Conservation (phyloP, 2,888 invertebrate species). For the Sclerodermus sp. region DNA sequence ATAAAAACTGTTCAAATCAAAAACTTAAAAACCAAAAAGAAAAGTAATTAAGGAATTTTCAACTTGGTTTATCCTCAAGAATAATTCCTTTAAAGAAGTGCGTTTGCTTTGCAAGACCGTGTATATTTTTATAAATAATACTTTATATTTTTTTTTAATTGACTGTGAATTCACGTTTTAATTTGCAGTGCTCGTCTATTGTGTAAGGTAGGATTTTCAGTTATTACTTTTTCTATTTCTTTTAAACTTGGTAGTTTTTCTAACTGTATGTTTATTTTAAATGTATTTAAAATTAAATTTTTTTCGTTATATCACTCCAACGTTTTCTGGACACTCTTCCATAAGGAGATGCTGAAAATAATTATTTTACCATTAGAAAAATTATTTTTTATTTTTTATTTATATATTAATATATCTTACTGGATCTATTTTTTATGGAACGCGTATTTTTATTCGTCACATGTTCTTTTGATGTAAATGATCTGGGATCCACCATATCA, state of each 20-base stretch:
- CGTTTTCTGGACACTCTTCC: neutral
- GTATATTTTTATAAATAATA: too few relatives aligned
- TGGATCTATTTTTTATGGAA: neutral
- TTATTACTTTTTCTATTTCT: neutral
- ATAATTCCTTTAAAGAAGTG: too few relatives aligned
- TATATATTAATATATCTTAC: neutral
- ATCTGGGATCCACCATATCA: neutral
- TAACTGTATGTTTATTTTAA: too few relatives aligned
- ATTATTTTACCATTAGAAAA: neutral
- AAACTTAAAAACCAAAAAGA: too few relatives aligned
- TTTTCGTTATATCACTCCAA: too few relatives aligned
- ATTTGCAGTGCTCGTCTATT: slow-evolving; percentile 2
- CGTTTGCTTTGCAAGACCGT: too few relatives aligned
- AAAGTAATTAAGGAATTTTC: too few relatives aligned
- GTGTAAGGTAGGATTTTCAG: neutral
- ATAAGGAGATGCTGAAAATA: slow-evolving; percentile 10
- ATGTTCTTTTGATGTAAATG: neutral
- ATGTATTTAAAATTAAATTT: too few relatives aligned
- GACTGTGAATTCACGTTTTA: slow-evolving; percentile 10
- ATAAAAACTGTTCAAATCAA: too few relatives aligned
- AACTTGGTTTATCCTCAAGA: too few relatives aligned
- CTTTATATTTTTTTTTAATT: neutral
- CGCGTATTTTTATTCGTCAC: neutral
- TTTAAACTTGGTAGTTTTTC: slow-evolving; percentile 4
- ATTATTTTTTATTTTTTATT: neutral